Conservation (phyloP, 2,888 invertebrate species). For the Escarpia spicata region DNA sequence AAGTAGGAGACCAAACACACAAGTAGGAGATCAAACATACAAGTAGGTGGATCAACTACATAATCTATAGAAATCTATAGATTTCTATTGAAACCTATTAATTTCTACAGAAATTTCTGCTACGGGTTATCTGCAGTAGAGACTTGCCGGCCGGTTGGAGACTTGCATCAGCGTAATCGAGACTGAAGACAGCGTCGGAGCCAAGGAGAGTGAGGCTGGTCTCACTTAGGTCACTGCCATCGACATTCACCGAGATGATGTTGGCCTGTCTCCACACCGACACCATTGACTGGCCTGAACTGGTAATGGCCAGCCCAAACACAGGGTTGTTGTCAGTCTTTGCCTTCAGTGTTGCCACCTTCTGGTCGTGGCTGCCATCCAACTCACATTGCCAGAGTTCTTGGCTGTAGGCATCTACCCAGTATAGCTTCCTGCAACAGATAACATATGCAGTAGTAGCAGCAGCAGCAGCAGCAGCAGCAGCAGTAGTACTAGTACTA, state of each 20-base stretch:
- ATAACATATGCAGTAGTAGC: neutral
- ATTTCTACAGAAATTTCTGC: neutral
- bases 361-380: constrained; percentile 44
- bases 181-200: constrained; percentile 49
- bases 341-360: constrained; percentile 45
- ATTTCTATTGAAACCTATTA: too few relatives aligned
- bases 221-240: neutral
- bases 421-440: constrained; percentile 51
- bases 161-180: constrained; percentile 36
- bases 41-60: too few relatives aligned
- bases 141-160: constrained; percentile 26
- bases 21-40: too few relatives aligned
- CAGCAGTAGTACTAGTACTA: too few relatives aligned
- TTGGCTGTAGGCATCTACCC: constrained; percentile 55
- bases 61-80: too few relatives aligned
- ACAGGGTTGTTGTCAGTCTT: constrained; percentile 45
- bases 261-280: neutral
- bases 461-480: too few relatives aligned
- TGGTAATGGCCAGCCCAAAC: constrained; percentile 50
- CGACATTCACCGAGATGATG: neutral
- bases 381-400: constrained; percentile 51
- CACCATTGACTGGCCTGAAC: neutral
- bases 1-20: too few relatives aligned
- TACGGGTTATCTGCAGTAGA: neutral
- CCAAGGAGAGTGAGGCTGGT: constrained; percentile 35